Percentiles rank a stretch among this genome's conserved stretches.
Conservation (phyloP, 1,140 invertebrate genomes). For the Bombus waltoni region DNA sequence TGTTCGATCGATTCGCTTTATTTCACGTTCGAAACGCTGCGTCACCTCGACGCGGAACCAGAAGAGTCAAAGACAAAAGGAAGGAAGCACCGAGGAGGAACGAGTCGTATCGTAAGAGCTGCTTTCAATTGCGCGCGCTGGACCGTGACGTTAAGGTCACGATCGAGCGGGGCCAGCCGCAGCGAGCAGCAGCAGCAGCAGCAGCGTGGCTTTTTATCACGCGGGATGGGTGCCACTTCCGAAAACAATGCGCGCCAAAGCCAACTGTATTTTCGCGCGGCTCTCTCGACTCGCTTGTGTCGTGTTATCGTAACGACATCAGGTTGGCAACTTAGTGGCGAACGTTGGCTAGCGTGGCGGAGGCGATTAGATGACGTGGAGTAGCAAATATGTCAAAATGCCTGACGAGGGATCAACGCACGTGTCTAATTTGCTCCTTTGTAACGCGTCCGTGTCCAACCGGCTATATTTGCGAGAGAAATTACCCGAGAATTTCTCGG, state of each 20-base stretch:
- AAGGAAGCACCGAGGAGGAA: background rate
- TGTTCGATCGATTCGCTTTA: background rate
- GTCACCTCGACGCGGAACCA: background rate
- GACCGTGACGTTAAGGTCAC: conserved; percentile 5
- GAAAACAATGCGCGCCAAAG: background rate
- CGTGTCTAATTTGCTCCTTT: conserved; percentile 37
- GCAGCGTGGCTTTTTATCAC: background rate
- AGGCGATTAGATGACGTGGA: conserved; percentile 38
- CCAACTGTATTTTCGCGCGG: background rate
- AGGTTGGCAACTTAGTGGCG: background rate
- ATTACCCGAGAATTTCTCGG: conserved; percentile 17
- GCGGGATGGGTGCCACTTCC: background rate
- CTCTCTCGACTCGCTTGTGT: background rate
- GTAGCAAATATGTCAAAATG: conserved; percentile 29
- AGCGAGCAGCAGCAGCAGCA: no score
- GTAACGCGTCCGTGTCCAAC: conserved; percentile 18
- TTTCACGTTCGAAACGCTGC: background rate
- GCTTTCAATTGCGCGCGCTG: background rate
- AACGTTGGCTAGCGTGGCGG: background rate
- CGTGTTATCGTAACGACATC: background rate
- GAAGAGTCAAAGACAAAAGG: background rate
- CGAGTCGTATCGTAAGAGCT: background rate
- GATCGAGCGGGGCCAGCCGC: background rate
- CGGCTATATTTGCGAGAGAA: conserved; percentile 39
- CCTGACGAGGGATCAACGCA: conserved; percentile 41